phyloP scores from a whole-genome alignment of 2,797 vertebrate genomes.

The Sus cebifrons region DNA sequence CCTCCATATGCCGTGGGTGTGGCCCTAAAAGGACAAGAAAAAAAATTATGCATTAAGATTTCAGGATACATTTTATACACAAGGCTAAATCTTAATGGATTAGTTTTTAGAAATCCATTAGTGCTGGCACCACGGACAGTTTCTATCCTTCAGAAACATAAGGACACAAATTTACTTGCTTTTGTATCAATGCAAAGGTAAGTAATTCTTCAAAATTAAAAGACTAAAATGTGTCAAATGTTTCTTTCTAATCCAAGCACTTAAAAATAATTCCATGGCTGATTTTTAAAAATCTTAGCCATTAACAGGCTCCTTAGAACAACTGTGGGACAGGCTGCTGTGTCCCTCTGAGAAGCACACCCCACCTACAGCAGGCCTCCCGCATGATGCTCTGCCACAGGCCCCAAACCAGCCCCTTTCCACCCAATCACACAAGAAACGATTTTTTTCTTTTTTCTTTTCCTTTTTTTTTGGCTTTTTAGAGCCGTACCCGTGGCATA shows the following conservation, averaged over 20 bases:
- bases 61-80: background rate
- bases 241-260: background rate
- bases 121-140: background rate
- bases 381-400: background rate
- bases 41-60: background rate
- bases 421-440: accelerated
- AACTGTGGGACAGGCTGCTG: background rate
- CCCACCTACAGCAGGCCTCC: background rate
- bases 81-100: background rate
- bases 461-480: too few relatives aligned
- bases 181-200: slow-evolving; percentile 27
- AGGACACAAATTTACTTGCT: background rate
- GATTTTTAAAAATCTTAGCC: background rate
- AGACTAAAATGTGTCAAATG: background rate
- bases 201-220: slow-evolving; percentile 21
- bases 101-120: background rate
- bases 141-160: slow-evolving; percentile 24
- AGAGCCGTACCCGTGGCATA: too few relatives aligned
- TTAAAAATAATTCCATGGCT: background rate
- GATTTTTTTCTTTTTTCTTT: background rate
- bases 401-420: background rate
- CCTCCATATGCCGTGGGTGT: too few relatives aligned
- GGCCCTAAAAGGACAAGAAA: too few relatives aligned
- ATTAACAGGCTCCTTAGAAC: background rate
- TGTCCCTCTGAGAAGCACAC: background rate